Base-by-base conservation (phyloP, 2,113 vertebrate genomes). In the Cyrtonyx montezumae region DNA sequence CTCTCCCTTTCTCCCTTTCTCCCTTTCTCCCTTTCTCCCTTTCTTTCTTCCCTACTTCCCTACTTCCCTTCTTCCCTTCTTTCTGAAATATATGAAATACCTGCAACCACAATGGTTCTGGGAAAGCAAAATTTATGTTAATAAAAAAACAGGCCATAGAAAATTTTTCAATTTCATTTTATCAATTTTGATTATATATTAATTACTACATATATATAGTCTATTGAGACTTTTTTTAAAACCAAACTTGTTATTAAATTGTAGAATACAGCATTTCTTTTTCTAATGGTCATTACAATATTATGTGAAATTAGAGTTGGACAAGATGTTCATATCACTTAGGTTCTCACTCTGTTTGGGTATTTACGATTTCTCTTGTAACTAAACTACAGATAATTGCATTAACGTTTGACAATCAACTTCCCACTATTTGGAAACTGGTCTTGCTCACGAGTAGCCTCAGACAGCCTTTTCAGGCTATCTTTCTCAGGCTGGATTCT, bases 371-470 rank as follows among this genome's bases (percentile, higher is more conserved):
- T 16, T 34, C 6, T 66, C 13, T 19, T 76, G 7, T 25, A 15
- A 63, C 11, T 36, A 20, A 74, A 42, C 30, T 63, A 43, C 9
- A 26, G 11, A 30, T 53, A 48, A 42, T 19, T 0, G 0, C 0
- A 0, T 28, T 56, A 73, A 53, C 42, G 21, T 51, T 18, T 37
- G 8, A 20, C 28, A 37, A 59, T 55, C n/a, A 61, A 10, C 6
- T 70, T 10, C 9, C 15, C 25, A 48, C 13, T 2, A 1, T 22
- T 16, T 61, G 22, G 20, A 25, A 58, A 25, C 13, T 56, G n/a
- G 12, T 46, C 25, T 21, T 48, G 43, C 28, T 20, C n/a, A 13
- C 12, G 8, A 49, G 21, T 3, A 79, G 28, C 14, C 11, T 15
- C 58, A 80, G 3, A 1, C 32, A 77, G 19, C 5, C 8, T 42